These are phyloP conservation scores for Momotus momota DNA, from an alignment of 2,797 vertebrate species.

Conservation along the genomic window DNA sequence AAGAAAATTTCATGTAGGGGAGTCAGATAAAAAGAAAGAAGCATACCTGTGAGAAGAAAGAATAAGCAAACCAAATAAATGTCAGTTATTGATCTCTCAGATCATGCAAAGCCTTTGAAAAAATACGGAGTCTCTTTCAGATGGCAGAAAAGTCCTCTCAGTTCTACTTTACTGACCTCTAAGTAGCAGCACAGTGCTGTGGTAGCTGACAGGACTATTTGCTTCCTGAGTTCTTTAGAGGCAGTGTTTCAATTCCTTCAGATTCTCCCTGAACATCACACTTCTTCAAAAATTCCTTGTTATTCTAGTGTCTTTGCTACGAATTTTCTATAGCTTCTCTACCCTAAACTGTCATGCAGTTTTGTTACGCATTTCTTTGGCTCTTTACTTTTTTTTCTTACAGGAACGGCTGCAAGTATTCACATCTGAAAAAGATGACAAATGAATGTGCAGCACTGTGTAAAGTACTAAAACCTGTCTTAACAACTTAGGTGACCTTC, in stretches of 20 bases:
- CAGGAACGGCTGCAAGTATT: neutral
- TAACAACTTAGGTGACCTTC: neutral
- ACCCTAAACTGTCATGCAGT: neutral
- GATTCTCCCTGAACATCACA: neutral
- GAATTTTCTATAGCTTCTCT: neutral
- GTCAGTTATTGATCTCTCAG: neutral
- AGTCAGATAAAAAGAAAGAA: neutral
- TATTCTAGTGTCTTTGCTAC: neutral
- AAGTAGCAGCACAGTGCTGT: neutral
- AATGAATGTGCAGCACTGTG: neutral
- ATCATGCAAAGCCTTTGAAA: neutral
- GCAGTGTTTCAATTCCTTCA: neutral
- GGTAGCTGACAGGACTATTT: neutral
- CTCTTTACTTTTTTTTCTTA: neutral
- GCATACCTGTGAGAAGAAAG: neutral
- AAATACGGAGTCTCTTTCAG: neutral
- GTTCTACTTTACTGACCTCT: neutral
- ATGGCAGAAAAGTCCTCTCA: neutral
- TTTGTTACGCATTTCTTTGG: neutral
- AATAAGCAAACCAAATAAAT: neutral
- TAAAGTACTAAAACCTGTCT: neutral
- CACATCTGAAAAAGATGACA: neutral
- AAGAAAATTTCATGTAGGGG: neutral
- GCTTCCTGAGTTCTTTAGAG: neutral
- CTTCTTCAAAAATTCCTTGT: neutral